Base-by-base conservation (phyloP, 2,113 vertebrate genomes). In the Corythornis cristatus region DNA sequence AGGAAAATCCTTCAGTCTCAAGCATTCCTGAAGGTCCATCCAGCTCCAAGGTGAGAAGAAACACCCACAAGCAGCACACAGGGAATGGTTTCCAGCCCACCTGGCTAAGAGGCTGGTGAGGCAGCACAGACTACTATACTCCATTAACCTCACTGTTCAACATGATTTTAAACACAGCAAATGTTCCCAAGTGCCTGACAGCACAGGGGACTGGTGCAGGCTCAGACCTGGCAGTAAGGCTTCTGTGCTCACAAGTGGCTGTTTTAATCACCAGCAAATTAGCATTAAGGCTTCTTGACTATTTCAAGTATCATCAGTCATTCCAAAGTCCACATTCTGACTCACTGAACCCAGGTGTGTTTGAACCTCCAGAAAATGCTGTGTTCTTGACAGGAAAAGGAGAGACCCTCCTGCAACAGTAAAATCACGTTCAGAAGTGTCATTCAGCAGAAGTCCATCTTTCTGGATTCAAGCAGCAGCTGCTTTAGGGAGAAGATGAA, bases 361-460 rank as follows among this genome's bases (percentile, higher is more conserved):
- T 95, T 91, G 83, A 96, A 88, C 76, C 53, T 67, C 95, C 83
- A 93, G 65, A 6, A 7, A 78, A 37, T 37, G 37, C 88, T 90
- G 89, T 93, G 92, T 92, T 89, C 93, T 75, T 58, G 64, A 94
- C 87, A 91, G 91, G 89, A 96, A 96, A 94, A 81, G 84, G 82
- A 95, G 86, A 96, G 87, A 83, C 75, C 51, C 60, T 35, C 46
- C 54, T 73, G 23, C 37, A 83, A 77, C 48, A 51, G 45, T 45
- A 90, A 82, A 42, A 90, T 94, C 75, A 86, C 83, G 65, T 88
- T 68, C 58, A 61, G 22, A 75, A 72, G 42, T 17, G 20, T 37
- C 84, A 62, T 51, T 89, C 61, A 73, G 58, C 22, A 6, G 21
- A 92, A 86, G 22, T 26, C 79, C 42, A 70, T 35, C 58, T 54